phyloP scores from a whole-genome alignment of 2,797 vertebrate species.

The Tinamus major region DNA sequence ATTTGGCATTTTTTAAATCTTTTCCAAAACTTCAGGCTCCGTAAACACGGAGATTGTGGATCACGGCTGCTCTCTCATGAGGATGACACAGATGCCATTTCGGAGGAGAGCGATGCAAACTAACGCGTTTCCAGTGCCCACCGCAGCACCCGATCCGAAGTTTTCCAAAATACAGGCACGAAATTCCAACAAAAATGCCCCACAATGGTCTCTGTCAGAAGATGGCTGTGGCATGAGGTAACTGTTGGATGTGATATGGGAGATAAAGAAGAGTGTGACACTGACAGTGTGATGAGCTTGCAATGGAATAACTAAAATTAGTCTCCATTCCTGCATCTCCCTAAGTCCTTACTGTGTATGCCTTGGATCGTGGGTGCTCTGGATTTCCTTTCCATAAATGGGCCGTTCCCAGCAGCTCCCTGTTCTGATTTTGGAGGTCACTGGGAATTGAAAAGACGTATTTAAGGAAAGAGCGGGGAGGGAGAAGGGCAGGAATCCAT shows the following conservation, averaged over 20 bases:
- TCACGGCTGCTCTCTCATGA: not conserved
- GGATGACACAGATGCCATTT: not conserved
- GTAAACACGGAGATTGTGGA: not conserved
- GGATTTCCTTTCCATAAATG: conserved; percentile 77
- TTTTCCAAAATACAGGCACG: conserved; percentile 36
- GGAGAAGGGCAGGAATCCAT: accelerated
- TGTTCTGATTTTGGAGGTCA: conserved; percentile 40
- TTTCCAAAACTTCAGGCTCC: not conserved
- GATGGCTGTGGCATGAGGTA: conserved; percentile 62
- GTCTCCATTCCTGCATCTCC: conserved; percentile 76
- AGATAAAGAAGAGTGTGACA: conserved; percentile 78
- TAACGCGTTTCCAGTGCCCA: not conserved
- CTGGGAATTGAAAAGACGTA: not conserved
- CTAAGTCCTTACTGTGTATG: conserved; percentile 37
- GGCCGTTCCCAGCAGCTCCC: conserved; percentile 60
- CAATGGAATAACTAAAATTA: conserved; percentile 79
- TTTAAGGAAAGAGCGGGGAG: not conserved
- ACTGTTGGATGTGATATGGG: conserved; percentile 55
- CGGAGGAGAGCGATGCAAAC: not conserved
- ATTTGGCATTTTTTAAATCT: not conserved
- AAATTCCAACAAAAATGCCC: conserved; percentile 63
- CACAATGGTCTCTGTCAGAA: conserved; percentile 56
- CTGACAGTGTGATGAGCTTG: conserved; percentile 72
- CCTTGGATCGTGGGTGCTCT: conserved; percentile 44
- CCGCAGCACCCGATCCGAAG: not conserved